Percentiles rank a stretch among this genome's conserved stretches.
Evolutionary conservation across 2,113 vertebrate species (phyloP).

Genomic region (Hucho hucho): DNA sequence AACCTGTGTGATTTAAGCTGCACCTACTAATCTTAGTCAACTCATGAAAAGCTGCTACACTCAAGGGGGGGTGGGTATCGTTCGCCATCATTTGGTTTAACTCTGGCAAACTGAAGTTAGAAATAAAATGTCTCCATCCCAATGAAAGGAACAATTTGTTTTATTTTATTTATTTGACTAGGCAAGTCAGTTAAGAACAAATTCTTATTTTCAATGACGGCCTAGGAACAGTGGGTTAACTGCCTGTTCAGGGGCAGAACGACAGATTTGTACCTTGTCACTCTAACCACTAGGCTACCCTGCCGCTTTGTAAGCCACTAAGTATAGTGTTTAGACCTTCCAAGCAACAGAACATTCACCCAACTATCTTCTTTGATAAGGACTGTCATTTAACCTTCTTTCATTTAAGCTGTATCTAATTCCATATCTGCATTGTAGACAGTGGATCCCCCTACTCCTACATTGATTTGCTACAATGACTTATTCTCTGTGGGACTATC

Average conservation of each 20-base stretch:
- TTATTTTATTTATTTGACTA: too few species aligned
- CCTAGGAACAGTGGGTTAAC: too few species aligned
- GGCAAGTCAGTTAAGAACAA: too few species aligned
- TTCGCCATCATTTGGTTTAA: background rate
- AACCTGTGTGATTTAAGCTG: conserved; percentile 29
- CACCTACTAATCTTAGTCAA: conserved; percentile 35
- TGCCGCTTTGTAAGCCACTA: too few species aligned
- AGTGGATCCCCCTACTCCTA: conserved; percentile 4
- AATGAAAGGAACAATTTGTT: too few species aligned
- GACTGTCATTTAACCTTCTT: background rate
- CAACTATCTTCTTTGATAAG: background rate
- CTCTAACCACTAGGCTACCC: too few species aligned
- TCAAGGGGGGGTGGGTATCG: background rate
- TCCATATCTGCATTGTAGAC: conserved; percentile 2
- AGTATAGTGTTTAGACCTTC: background rate
- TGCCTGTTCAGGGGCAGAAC: too few species aligned
- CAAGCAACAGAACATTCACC: background rate
- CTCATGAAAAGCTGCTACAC: background rate
- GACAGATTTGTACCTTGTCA: too few species aligned
- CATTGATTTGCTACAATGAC: conserved; percentile 5
- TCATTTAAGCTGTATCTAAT: background rate
- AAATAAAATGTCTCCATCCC: too few species aligned
- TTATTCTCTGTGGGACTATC: conserved; percentile 35
- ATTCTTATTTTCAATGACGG: too few species aligned
- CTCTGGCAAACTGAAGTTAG: too few species aligned